Conservation (phyloP, 2,888 invertebrate genomes). For the Heliconius sara region DNA sequence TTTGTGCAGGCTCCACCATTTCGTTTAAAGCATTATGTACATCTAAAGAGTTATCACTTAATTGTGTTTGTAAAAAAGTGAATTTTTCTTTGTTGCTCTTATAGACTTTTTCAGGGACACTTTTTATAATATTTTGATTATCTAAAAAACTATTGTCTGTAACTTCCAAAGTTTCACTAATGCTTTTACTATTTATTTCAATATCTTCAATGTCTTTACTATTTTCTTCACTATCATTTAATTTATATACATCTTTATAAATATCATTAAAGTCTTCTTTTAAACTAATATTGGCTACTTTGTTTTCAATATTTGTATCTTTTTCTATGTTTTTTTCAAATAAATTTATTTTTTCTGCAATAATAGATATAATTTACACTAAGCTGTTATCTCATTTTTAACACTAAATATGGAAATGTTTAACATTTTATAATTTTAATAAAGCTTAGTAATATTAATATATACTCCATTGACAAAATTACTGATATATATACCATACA, state of each 20-base stretch:
- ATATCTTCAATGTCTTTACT: constrained; percentile 43
- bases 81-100: constrained; percentile 74
- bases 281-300: constrained; percentile 69
- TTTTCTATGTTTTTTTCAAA: constrained; percentile 76
- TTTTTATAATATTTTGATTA: constrained; percentile 55
- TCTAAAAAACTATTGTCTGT: constrained; percentile 49
- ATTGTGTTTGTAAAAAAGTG: constrained; percentile 76
- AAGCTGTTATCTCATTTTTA: not conserved
- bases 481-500: not conserved
- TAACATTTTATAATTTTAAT: not conserved
- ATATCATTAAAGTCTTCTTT: constrained; percentile 66
- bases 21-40: constrained; percentile 54
- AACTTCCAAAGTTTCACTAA: constrained; percentile 38
- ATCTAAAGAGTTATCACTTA: constrained; percentile 59
- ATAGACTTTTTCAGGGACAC: constrained; percentile 65
- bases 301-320: constrained; percentile 65
- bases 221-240: constrained; percentile 46
- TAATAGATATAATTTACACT: constrained; percentile 29
- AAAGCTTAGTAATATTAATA: not conserved
- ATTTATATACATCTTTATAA: constrained; percentile 60
- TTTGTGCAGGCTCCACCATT: constrained; percentile 51
- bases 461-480: not conserved
- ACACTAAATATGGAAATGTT: not conserved
- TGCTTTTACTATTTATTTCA: constrained; percentile 42
- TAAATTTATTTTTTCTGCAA: constrained; percentile 81